Evolutionary conservation across 2,797 vertebrate genomes (phyloP).

Genomic region (Melanotaenia maccullochi): DNA sequence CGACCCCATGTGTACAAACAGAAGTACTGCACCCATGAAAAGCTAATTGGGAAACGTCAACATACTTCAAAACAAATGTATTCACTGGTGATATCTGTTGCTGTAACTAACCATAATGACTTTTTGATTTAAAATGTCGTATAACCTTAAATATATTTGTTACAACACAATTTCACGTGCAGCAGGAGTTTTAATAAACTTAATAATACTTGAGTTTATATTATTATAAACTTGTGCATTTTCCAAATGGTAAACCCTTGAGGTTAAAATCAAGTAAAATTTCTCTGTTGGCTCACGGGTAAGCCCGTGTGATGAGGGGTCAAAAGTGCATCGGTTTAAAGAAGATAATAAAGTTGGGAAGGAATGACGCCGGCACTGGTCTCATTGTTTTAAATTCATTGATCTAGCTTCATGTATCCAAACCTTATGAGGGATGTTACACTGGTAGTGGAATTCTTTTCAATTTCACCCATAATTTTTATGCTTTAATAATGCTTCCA

Average conservation of each 20-base stretch:
- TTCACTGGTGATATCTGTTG: not conserved
- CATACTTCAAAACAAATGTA: not conserved
- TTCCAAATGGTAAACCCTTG: not conserved
- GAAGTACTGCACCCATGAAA: slow-evolving; percentile 16
- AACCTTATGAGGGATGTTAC: not conserved
- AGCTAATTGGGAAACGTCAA: not conserved
- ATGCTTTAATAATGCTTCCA: not conserved
- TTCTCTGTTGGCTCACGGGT: not conserved
- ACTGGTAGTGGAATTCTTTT: not conserved
- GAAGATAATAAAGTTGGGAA: not conserved
- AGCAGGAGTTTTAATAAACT: too few species aligned
- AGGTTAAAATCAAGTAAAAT: not conserved
- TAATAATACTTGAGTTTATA: too few species aligned
- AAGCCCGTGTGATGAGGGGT: slow-evolving; percentile 4
- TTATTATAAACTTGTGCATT: not conserved
- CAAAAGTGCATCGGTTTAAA: not conserved
- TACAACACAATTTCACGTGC: too few species aligned
- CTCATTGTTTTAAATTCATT: not conserved
- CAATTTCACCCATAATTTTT: not conserved
- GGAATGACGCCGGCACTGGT: not conserved
- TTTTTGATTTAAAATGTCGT: too few species aligned
- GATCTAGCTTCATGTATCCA: not conserved
- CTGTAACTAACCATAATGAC: not conserved
- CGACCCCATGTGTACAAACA: slow-evolving; percentile 36
- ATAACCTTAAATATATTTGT: not conserved